These are phyloP conservation scores for Lipophrys pholis DNA, from an alignment of 2,113 vertebrate genomes.

Conservation along the genomic window DNA sequence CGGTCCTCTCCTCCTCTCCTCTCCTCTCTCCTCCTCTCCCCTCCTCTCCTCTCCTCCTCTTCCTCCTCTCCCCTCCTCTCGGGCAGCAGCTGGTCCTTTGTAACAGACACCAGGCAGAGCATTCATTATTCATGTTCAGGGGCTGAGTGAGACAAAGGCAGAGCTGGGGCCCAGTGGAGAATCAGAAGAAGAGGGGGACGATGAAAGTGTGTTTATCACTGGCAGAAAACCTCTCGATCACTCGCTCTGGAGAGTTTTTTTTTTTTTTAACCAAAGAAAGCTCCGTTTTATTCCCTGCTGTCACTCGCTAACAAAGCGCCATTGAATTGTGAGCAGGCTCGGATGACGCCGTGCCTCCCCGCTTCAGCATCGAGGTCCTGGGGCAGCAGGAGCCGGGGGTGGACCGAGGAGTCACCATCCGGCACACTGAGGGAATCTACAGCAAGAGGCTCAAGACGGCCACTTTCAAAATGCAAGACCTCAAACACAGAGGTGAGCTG, in stretches of 20 bases:
- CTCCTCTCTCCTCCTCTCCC: too few relatives aligned
- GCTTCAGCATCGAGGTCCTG: constrained; percentile 74
- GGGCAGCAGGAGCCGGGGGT: constrained; percentile 62
- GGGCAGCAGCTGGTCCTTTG: constrained; percentile 71
- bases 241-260: not conserved
- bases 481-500: constrained; percentile 51
- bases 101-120: constrained; percentile 48
- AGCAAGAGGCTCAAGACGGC: constrained; percentile 77
- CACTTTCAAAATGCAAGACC: constrained; percentile 26
- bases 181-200: not conserved
- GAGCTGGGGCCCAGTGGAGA: constrained; percentile 27
- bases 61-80: not conserved
- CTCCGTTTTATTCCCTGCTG: not conserved
- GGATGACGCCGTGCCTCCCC: constrained; percentile 85
- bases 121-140: constrained; percentile 76
- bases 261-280: too few relatives aligned
- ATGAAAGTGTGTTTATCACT: constrained; percentile 8
- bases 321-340: constrained; percentile 79
- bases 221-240: not conserved
- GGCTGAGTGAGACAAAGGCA: constrained; percentile 59
- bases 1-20: too few relatives aligned
- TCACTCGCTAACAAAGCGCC: not conserved
- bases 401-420: constrained; percentile 53
- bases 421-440: constrained; percentile 82
- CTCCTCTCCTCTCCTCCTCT: too few relatives aligned